Percentiles rank a stretch among this genome's conserved stretches.
phyloP scores from a whole-genome alignment of 2,113 vertebrate species.

The Malaclemys terrapin region DNA sequence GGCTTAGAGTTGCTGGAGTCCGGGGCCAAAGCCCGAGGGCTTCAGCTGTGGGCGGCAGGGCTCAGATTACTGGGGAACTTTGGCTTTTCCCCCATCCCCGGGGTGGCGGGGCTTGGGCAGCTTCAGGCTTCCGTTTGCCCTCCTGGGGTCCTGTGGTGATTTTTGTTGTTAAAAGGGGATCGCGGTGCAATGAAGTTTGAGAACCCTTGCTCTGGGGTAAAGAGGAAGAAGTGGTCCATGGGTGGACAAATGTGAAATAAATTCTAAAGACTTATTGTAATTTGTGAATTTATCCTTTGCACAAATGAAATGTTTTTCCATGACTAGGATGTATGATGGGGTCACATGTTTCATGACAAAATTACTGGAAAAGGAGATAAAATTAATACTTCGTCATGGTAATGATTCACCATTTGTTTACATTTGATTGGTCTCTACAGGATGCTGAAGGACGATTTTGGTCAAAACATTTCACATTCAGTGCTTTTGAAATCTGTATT shows the following conservation, averaged over 20 bases:
- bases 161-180: too few relatives aligned
- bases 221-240: background rate
- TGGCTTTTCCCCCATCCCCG: too few relatives aligned
- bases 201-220: too few relatives aligned
- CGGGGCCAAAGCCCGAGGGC: too few relatives aligned
- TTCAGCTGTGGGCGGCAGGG: too few relatives aligned
- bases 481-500: conserved; percentile 62
- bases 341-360: background rate
- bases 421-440: too few relatives aligned
- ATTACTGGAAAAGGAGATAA: background rate
- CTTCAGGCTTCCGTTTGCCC: too few relatives aligned
- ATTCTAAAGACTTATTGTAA: background rate
- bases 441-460: background rate
- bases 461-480: conserved; percentile 72
- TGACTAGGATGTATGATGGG: background rate
- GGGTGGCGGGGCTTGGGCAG: too few relatives aligned
- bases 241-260: background rate
- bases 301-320: background rate
- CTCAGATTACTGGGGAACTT: too few relatives aligned
- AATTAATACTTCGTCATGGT: background rate
- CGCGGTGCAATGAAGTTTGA: too few relatives aligned
- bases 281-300: background rate
- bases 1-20: too few relatives aligned
- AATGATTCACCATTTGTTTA: background rate
- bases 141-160: too few relatives aligned